Conservation (phyloP, 1,140 invertebrate genomes). For the Caenorhabditis latens region DNA sequence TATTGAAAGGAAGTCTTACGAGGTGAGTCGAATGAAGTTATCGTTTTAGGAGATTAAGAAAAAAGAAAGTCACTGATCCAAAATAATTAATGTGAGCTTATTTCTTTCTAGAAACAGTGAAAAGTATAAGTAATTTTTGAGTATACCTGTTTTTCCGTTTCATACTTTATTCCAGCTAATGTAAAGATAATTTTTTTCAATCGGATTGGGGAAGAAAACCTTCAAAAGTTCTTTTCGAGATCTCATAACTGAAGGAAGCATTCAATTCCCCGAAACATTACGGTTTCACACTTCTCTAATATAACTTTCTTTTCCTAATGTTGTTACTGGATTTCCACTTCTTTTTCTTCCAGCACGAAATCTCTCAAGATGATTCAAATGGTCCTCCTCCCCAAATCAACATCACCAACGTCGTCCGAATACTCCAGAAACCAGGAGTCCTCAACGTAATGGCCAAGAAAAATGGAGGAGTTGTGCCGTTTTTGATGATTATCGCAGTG, state of each 20-base stretch:
- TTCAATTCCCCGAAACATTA: background rate
- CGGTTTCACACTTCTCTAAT: background rate
- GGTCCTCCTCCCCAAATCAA: constrained; percentile 18
- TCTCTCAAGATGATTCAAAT: constrained; percentile 16
- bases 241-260: too few species aligned
- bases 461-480: constrained; percentile 60
- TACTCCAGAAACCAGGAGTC: constrained; percentile 60
- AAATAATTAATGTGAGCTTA: too few species aligned
- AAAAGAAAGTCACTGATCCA: too few species aligned
- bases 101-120: too few species aligned
- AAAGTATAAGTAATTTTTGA: too few species aligned
- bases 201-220: too few species aligned
- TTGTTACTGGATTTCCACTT: background rate
- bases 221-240: too few species aligned
- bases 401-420: constrained; percentile 56
- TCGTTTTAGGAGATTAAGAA: too few species aligned
- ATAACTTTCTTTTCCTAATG: constrained; percentile 1
- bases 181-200: background rate
- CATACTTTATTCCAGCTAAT: background rate
- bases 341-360: constrained; percentile 17
- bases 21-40: constrained; percentile 39
- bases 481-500: constrained; percentile 59
- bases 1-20: constrained; percentile 61
- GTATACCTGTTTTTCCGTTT: background rate
- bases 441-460: constrained; percentile 63